These are phyloP conservation scores for Stichodactyla helianthus DNA, from an alignment of 64 coral and sea anemone species.

Conservation along the genomic window DNA sequence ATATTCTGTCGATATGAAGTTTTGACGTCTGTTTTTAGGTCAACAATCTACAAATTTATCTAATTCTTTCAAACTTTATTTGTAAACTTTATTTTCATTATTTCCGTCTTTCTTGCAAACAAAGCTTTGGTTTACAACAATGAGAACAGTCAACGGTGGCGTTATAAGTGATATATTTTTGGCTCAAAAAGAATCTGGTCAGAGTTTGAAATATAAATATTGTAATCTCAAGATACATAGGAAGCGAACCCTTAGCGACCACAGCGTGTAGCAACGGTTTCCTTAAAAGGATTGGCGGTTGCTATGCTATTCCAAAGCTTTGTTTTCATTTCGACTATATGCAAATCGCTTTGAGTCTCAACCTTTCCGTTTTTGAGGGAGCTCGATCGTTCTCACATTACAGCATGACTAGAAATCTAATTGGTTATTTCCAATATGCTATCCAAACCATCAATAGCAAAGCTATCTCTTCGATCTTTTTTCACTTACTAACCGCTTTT, in stretches of 20 bases:
- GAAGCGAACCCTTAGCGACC: not conserved
- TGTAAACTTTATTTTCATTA: not conserved
- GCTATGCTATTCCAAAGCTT: not conserved
- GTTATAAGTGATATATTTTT: not conserved
- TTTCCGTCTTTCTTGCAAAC: not conserved
- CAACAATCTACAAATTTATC: not conserved
- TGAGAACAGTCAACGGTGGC: not conserved
- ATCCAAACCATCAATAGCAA: not conserved
- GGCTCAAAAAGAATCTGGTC: not conserved
- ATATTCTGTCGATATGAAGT: not conserved
- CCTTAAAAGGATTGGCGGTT: conserved; percentile 14
- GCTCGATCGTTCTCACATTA: not conserved
- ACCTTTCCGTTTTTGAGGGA: not conserved
- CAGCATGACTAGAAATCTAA: not conserved
- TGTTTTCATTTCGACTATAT: not conserved
- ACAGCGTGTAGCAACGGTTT: not conserved
- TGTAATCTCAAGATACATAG: not conserved
- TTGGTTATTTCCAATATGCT: not conserved
- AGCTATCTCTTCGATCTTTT: not conserved
- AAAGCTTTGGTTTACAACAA: not conserved
- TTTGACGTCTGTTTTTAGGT: not conserved
- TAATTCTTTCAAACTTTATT: not conserved
- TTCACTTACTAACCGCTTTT: not conserved
- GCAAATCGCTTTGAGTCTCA: not conserved
- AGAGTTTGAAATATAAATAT: not conserved